These are phyloP conservation scores for Cavia aperea DNA, from an alignment of 2,113 vertebrate species.

Conservation along the genomic window DNA sequence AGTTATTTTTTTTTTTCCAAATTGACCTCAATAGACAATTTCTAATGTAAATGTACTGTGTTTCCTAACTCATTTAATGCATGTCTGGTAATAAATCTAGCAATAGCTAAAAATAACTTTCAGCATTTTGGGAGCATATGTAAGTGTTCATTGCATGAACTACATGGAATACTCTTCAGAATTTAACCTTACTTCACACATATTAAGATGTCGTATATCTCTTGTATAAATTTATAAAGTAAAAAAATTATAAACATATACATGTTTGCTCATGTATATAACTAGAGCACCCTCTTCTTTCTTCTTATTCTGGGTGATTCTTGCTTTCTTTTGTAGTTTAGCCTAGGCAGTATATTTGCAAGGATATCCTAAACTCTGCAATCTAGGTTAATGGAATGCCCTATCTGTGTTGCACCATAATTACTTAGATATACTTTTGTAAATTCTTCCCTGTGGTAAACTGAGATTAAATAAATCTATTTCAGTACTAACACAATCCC, in stretches of 20 bases:
- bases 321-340: not conserved
- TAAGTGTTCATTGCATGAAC: not conserved
- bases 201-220: not conserved
- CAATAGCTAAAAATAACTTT: not conserved
- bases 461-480: not conserved
- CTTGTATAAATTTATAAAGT: not conserved
- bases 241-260: not conserved
- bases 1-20: not conserved
- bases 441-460: not conserved
- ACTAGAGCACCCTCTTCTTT: not conserved
- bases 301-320: not conserved
- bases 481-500: not conserved
- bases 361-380: not conserved
- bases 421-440: not conserved
- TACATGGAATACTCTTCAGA: not conserved
- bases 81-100: not conserved
- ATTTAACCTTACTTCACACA: not conserved
- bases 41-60: not conserved
- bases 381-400: not conserved
- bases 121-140: not conserved
- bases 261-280: not conserved
- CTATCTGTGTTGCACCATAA: not conserved
- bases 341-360: not conserved
- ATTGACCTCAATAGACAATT: not conserved
- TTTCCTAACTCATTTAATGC: not conserved